phyloP scores from a whole-genome alignment of 1,140 invertebrate genomes.

The Magallana gigas region DNA sequence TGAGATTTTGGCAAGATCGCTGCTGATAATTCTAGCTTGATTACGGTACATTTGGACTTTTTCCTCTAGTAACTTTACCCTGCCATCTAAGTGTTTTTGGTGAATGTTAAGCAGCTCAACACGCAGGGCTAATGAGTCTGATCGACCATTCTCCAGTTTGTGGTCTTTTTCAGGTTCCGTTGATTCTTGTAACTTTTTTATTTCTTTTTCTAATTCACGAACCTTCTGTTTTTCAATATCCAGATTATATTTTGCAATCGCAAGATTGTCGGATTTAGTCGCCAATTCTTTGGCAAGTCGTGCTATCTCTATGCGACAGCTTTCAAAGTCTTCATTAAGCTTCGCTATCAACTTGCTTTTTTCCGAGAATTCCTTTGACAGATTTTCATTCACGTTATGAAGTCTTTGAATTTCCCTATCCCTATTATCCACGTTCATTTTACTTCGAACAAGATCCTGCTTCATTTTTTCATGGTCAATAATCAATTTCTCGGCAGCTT shows the following conservation, averaged over 20 bases:
- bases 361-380: constrained; percentile 51
- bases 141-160: neutral
- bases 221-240: constrained; percentile 49
- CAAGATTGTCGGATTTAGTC: constrained; percentile 48
- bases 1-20: constrained; percentile 43
- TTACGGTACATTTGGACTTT: constrained; percentile 51
- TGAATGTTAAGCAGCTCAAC: neutral
- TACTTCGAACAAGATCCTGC: constrained; percentile 58
- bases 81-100: constrained; percentile 43
- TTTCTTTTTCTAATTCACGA: constrained; percentile 44
- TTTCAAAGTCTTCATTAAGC: constrained; percentile 55
- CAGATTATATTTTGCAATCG: constrained; percentile 46
- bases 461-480: constrained; percentile 52
- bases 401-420: constrained; percentile 53
- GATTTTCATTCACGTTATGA: constrained; percentile 44
- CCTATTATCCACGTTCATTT: constrained; percentile 61
- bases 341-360: constrained; percentile 53
- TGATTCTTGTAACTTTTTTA: constrained; percentile 36
- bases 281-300: constrained; percentile 52
- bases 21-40: constrained; percentile 31
- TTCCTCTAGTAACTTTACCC: constrained; percentile 53
- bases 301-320: constrained; percentile 49
- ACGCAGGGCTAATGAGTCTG: neutral
- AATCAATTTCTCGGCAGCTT: constrained; percentile 53
- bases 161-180: neutral